Conservation (phyloP, 2,113 vertebrate genomes). For the Gallinago media region DNA sequence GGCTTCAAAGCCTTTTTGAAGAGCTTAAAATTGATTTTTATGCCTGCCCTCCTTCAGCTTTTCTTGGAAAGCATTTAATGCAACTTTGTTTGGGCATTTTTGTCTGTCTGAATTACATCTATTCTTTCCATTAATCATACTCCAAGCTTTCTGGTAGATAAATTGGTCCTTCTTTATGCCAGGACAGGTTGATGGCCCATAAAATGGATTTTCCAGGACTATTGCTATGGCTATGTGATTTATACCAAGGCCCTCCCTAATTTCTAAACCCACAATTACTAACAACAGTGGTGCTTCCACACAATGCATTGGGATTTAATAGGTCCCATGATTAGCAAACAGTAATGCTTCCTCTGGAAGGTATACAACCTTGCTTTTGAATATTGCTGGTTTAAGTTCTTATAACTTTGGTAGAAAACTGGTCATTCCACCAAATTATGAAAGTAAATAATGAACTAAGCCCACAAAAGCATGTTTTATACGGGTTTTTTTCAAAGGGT, state of each 20-base stretch:
- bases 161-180: background rate
- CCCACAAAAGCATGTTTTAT: background rate
- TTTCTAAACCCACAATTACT: background rate
- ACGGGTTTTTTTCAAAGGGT: background rate
- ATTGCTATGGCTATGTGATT: background rate
- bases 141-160: background rate
- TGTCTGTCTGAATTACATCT: background rate
- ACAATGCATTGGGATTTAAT: background rate
- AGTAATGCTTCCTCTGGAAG: background rate
- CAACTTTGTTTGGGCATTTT: background rate
- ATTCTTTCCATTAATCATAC: constrained; percentile 19
- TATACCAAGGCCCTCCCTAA: background rate
- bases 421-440: background rate
- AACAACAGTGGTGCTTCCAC: background rate
- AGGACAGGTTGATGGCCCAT: constrained; percentile 17
- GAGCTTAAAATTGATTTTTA: background rate
- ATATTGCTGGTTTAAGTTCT: background rate
- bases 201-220: constrained; percentile 42
- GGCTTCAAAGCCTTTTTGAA: background rate
- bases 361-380: background rate
- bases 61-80: background rate
- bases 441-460: background rate
- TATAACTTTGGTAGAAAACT: background rate
- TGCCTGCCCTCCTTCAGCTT: background rate
- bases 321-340: background rate